Evolutionary conservation across 2,797 vertebrate species (phyloP).

Genomic region (Potorous gilbertii): DNA sequence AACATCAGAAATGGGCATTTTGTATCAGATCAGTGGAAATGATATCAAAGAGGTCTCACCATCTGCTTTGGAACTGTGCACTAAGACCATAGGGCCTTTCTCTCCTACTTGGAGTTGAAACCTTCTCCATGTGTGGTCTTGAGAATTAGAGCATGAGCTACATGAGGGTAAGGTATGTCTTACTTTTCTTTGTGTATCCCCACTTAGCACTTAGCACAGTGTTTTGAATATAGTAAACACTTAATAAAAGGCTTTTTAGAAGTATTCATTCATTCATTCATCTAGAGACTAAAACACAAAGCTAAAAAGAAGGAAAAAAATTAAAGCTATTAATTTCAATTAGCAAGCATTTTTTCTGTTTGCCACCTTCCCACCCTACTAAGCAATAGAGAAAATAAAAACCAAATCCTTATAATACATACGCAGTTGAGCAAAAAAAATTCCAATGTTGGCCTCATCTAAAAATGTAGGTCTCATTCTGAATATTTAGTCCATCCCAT

Average conservation of each 20-base stretch:
- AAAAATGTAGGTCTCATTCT: background rate
- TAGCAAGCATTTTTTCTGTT: background rate
- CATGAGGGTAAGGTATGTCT: background rate
- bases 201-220: background rate
- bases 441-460: background rate
- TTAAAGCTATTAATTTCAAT: background rate
- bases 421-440: background rate
- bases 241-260: too few species aligned
- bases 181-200: background rate
- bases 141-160: background rate
- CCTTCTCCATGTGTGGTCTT: background rate
- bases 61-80: background rate
- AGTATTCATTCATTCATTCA: background rate
- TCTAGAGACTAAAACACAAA: background rate
- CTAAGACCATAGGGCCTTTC: background rate
- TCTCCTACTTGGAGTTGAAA: background rate
- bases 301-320: background rate
- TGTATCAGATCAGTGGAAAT: background rate
- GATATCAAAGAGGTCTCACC: background rate
- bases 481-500: background rate
- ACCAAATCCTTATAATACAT: background rate
- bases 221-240: background rate
- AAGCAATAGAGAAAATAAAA: background rate
- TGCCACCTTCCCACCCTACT: background rate
- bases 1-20: background rate